Conservation (phyloP, 2,113 vertebrate genomes). For the Cyprinodon variegatus region DNA sequence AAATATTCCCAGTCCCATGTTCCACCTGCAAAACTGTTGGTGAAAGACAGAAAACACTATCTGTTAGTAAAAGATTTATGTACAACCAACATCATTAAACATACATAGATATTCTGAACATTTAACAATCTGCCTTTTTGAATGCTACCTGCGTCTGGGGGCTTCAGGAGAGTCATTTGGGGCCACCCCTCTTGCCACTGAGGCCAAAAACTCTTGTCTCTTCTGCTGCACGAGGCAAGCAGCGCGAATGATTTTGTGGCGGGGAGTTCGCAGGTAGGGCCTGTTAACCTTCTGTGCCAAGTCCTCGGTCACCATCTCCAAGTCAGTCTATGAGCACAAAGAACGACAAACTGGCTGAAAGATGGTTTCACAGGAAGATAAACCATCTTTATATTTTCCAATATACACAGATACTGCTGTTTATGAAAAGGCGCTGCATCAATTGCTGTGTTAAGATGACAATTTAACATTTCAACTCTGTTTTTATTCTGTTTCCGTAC, state of each 20-base stretch:
- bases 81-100: neutral
- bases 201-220: constrained; percentile 95
- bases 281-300: constrained; percentile 98
- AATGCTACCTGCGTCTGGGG: constrained; percentile 89
- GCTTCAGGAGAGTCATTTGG: constrained; percentile 96
- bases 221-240: constrained; percentile 98
- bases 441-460: neutral
- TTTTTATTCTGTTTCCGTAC: no score
- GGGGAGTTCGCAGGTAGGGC: constrained; percentile 96
- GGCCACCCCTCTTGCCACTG: constrained; percentile 94
- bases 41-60: constrained; percentile 40
- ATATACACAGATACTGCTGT: neutral
- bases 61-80: neutral
- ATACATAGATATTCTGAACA: neutral
- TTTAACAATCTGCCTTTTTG: neutral
- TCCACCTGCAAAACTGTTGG: constrained; percentile 93
- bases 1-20: constrained; percentile 99
- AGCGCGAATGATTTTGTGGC: constrained; percentile 96
- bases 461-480: neutral
- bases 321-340: constrained; percentile 86
- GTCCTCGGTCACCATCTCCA: constrained; percentile 99
- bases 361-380: neutral
- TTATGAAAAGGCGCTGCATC: neutral
- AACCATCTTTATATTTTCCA: neutral
- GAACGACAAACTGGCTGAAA: constrained; percentile 10